These are phyloP conservation scores for Dryocosmus kuriphilus DNA, from an alignment of 2,888 invertebrate species.

Conservation along the genomic window DNA sequence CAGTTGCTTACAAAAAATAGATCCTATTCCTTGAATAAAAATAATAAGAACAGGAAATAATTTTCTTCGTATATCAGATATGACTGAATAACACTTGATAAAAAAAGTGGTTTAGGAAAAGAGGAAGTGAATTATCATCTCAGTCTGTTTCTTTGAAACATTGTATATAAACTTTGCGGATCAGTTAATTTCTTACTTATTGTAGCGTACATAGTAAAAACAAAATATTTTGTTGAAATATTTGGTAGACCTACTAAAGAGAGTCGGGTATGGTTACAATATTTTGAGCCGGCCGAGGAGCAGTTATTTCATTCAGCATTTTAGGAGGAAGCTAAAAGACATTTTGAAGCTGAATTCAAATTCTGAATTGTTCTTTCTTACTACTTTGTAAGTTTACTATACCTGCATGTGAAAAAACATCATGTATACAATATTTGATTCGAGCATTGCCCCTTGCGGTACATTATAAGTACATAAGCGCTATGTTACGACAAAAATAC, in stretches of 20 bases:
- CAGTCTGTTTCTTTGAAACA: not conserved
- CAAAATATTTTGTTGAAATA: no score
- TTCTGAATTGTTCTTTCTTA: no score
- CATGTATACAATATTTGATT: not conserved
- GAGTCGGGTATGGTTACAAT: no score
- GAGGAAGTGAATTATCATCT: not conserved
- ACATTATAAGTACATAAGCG: slow-evolving; percentile 14
- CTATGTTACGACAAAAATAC: not conserved
- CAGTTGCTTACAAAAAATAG: not conserved
- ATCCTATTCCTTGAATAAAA: no score
- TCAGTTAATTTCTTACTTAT: not conserved
- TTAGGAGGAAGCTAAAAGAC: no score
- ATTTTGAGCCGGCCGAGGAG: no score
- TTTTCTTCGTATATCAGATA: no score
- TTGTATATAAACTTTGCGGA: not conserved
- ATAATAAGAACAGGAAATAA: no score
- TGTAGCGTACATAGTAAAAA: no score
- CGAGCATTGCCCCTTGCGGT: slow-evolving; percentile 27
- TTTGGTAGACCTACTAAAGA: no score
- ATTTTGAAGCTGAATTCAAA: no score
- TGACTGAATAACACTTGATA: not conserved
- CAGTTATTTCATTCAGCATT: no score
- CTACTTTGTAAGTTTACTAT: not conserved
- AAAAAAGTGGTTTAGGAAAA: not conserved
- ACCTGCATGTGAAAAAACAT: not conserved